A percentile compares a stretch with the other conserved stretches of the same genome.
Evolutionary conservation across 2,888 invertebrate genomes (phyloP).

Genomic region (Pseudococcus longispinus): DNA sequence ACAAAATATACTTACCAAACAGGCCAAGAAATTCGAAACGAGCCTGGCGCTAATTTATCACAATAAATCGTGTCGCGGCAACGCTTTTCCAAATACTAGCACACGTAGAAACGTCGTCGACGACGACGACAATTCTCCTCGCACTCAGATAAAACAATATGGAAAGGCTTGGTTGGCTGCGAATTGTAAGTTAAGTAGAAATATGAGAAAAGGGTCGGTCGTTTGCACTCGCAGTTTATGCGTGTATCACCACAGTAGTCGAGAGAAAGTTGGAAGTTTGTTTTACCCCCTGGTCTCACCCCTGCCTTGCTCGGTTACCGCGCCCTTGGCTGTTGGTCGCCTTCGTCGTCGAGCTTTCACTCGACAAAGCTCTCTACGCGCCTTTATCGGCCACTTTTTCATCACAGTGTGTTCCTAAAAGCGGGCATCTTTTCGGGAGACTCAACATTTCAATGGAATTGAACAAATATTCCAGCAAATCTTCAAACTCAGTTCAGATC

Average conservation of each 20-base stretch:
- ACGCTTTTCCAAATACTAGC: background rate
- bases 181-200: slow-evolving; percentile 28
- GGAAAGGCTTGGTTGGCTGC: background rate
- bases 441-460: too few relatives aligned
- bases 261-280: slow-evolving; percentile 17
- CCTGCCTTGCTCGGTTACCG: background rate
- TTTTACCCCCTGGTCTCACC: background rate
- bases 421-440: background rate
- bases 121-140: background rate
- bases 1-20: background rate
- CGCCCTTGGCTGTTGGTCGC: background rate
- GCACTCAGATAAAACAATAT: slow-evolving; percentile 24
- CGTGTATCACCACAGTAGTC: background rate
- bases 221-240: slow-evolving; percentile 15
- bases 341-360: background rate
- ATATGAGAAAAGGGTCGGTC: slow-evolving; percentile 35
- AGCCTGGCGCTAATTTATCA: slow-evolving; percentile 6
- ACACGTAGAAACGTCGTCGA: background rate
- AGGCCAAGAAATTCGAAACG: slow-evolving; percentile 25
- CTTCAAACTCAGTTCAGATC: too few relatives aligned
- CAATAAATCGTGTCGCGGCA: slow-evolving; percentile 23
- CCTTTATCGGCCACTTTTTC: background rate
- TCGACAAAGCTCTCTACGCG: background rate
- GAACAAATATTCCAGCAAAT: too few relatives aligned
- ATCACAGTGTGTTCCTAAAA: background rate